Base-by-base conservation (phyloP, 2,113 vertebrate genomes). In the Bothrops jararaca region DNA sequence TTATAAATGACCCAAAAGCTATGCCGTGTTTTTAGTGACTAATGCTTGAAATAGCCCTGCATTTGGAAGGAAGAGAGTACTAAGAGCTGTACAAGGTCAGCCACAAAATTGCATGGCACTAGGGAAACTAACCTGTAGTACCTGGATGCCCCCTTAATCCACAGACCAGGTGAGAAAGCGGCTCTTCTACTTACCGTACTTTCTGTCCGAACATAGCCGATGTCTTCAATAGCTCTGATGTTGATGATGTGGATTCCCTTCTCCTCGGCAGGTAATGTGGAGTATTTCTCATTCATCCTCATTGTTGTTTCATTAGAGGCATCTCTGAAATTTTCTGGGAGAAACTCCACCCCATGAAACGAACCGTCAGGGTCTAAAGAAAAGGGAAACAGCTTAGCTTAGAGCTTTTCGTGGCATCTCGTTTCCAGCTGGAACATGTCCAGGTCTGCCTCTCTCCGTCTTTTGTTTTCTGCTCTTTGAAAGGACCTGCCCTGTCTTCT, bases 201-300 rank as follows among this genome's bases (percentile, higher is more conserved):
- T 94, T 98, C 98, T 0, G 97, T 97, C 93, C 98, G 98, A 92
- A 98, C 95, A 0, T 98, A 98, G 91, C 98, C 97, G 0, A 98
- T 97, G 23, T 98, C 96, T 91, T 96, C 96, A 12, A 96, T 95
- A 9, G 95, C 92, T 88, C 97, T 97, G 92, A 95, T 95, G 95
- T 97, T 96, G 95, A 97, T 97, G 90, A 95, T 95, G 52, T 98
- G 97, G 64, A 96, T 96, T 58, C 94, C 98, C 93, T 98, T 98
- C 93, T 98, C 98, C 48, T 98, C 97, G 0, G 94, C 94, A 1
- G 98, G 96, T 0, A 98, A 96, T 0, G 97, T 97, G 50, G 96
- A 97, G 91, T 98, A 98, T 90, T 96, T 96, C 50, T 98, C 98
- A 91, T 95, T 98, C 93, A 96, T 94, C 93, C 94, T 98, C 98